A percentile compares a stretch with the other conserved stretches of the same genome.
Conservation (phyloP, 1,140 invertebrate genomes). For the Pseudomyrmex sp. region DNA sequence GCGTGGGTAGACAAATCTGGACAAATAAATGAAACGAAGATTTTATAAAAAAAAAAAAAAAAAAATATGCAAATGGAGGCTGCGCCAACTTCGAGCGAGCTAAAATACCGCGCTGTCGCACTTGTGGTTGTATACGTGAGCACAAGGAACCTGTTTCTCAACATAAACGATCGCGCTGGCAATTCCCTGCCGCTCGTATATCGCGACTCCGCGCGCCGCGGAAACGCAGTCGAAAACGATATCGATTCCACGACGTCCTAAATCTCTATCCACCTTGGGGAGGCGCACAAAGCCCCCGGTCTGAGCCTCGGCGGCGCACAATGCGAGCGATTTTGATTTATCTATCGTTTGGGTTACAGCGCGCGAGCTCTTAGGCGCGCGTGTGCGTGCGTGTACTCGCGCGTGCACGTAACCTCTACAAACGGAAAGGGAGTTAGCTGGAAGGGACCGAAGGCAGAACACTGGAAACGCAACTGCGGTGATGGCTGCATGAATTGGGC, state of each 20-base stretch:
- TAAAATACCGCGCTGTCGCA: background rate
- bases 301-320: conserved; percentile 66
- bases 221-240: conserved; percentile 11
- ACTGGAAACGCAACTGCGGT: conserved; percentile 62
- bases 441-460: conserved; percentile 36
- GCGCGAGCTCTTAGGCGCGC: conserved; percentile 21
- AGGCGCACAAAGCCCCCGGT: conserved; percentile 48
- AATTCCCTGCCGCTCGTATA: conserved; percentile 19
- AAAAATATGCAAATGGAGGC: too few species aligned
- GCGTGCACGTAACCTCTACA: conserved; percentile 14
- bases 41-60: too few species aligned
- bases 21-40: too few species aligned
- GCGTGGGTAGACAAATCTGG: too few species aligned
- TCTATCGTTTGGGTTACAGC: conserved; percentile 71
- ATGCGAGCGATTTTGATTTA: conserved; percentile 78
- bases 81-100: background rate
- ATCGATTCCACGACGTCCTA: conserved; percentile 45
- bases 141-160: background rate
- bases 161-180: background rate
- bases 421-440: conserved; percentile 15
- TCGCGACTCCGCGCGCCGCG: background rate
- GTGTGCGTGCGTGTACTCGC: background rate
- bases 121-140: background rate
- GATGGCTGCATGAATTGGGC: conserved; percentile 72
- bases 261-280: conserved; percentile 45